phyloP scores from a whole-genome alignment of 2,888 invertebrate genomes.

The Limnephilus lunatus region DNA sequence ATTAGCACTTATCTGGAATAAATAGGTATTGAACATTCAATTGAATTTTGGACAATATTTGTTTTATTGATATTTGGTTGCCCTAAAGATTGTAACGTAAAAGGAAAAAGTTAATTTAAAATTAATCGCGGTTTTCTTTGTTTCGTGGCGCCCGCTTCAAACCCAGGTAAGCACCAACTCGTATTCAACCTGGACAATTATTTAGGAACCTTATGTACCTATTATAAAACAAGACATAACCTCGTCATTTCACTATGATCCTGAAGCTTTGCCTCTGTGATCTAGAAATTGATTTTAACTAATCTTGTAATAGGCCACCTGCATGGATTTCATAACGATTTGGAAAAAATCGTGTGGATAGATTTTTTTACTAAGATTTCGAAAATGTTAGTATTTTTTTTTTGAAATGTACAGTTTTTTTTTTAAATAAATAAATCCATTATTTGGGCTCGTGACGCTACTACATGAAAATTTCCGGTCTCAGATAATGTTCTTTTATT shows the following conservation, averaged over 20 bases:
- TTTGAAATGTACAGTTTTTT: no score
- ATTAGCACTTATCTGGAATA: no score
- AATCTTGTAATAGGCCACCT: background rate
- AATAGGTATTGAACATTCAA: background rate
- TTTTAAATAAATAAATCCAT: no score
- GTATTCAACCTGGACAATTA: conserved; percentile 2
- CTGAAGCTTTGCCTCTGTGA: background rate
- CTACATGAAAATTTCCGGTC: no score
- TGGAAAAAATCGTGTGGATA: no score
- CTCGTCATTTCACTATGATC: background rate
- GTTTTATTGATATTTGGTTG: background rate
- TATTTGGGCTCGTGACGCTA: no score
- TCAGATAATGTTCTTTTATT: no score
- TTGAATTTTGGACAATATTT: background rate
- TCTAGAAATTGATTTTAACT: background rate
- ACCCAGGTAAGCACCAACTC: background rate
- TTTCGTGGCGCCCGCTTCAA: conserved; percentile 15
- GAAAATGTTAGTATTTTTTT: no score
- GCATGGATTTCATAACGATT: no score
- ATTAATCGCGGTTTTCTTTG: conserved; percentile 46
- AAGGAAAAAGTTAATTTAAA: conserved; percentile 28
- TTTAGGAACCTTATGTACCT: background rate
- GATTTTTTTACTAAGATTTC: no score
- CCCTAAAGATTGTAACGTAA: background rate
- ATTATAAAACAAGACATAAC: background rate